phyloP scores from a whole-genome alignment of 2,113 vertebrate species.

The Prunella fulvescens region DNA sequence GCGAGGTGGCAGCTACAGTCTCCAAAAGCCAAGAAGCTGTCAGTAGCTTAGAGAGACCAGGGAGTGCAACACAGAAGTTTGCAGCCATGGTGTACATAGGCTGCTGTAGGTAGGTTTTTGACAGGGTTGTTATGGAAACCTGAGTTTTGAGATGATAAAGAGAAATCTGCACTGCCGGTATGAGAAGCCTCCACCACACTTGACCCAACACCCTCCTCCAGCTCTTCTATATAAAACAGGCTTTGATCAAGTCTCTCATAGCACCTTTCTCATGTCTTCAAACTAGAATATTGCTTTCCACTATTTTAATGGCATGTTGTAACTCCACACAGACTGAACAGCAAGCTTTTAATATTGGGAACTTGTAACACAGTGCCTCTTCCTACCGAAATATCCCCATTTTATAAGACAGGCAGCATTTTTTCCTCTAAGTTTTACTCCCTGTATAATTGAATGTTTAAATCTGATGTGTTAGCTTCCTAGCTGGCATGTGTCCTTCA shows the following conservation, averaged over 20 bases:
- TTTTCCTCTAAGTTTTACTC: not conserved
- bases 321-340: not conserved
- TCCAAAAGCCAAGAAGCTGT: not conserved
- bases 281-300: not conserved
- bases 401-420: not conserved
- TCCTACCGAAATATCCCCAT: not conserved
- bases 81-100: not conserved
- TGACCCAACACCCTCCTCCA: not conserved
- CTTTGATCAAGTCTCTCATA: not conserved
- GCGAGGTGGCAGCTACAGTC: not conserved
- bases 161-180: not conserved
- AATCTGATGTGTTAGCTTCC: not conserved
- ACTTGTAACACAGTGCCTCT: not conserved
- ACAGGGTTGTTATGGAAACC: slow-evolving; percentile 2
- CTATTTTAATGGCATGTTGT: not conserved
- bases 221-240: not conserved
- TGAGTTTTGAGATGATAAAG: not conserved
- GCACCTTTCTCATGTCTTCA: not conserved
- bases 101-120: not conserved
- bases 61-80: not conserved
- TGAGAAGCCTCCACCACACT: not conserved
- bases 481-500: not conserved
- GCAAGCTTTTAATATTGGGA: not conserved
- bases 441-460: not conserved
- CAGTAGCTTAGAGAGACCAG: not conserved